Evolutionary conservation across 2,797 vertebrate genomes (phyloP), one percentile per base, ranked within the genome.

Genomic region (Sebastes iracundus): DNA sequence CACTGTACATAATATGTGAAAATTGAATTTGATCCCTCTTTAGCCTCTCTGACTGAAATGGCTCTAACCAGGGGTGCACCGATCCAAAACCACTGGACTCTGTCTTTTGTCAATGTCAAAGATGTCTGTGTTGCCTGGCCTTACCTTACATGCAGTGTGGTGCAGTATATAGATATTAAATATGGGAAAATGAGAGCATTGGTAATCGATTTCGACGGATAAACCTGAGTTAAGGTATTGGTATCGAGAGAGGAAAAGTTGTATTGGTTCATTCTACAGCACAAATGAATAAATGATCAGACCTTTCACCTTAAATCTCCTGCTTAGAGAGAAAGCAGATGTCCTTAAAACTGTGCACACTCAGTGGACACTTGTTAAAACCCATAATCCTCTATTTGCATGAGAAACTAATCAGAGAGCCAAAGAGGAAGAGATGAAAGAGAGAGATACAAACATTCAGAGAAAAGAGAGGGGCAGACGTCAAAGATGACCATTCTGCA

Each of bases 401-500:
- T 32, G 61, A 81, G 53, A 80, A 80, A 67, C 56, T 79, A 79
- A 72, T 79, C 67, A 84, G 62, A 73, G 28, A 55, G n/a, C 0
- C 1, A 69, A 38, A 1, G 23, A 71, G 69, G 56, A 49, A 35
- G 62, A 77, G n/a, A 56, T 30, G 27, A 80, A 22, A 23, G 65
- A 63, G 52, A 68, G 5, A 16, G 55, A 55, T 6, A 35, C 23
- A 59, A 32, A 61, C 6, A 23, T 32, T 35, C 61, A 55, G 30
- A 16, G 63, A n/a, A 32, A 55, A 71, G 80, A 75, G 73, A 81
- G 16, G 10, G 14, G 35, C 83, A 77, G 63, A 88, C 22, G 53
- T 89, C 82, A 87, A 84, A 52, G 87, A 84, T 83, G 84, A 88
- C 79, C 82, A 83, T 79, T 80, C 73, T 82, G 71, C 84, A 33